A percentile compares a stretch with the other conserved stretches of the same genome.
Conservation (phyloP, 2,113 vertebrate genomes). For the Sarotherodon lohbergeri region DNA sequence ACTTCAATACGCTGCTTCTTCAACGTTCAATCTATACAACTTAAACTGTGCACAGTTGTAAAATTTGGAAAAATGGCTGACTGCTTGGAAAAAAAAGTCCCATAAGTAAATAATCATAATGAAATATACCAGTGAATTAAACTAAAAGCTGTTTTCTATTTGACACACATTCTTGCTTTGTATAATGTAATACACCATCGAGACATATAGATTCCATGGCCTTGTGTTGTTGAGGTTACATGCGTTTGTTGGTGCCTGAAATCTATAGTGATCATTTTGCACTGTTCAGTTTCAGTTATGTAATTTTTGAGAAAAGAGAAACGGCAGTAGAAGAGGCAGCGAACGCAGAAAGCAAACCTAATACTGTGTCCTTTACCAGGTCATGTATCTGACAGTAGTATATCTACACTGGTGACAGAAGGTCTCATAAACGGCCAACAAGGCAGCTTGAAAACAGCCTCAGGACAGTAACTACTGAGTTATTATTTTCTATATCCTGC, state of each 20-base stretch:
- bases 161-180: neutral
- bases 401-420: neutral
- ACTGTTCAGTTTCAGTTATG: neutral
- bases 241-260: neutral
- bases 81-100: neutral
- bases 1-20: slow-evolving; percentile 85
- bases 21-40: slow-evolving; percentile 86
- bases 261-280: neutral
- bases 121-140: neutral
- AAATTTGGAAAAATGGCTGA: slow-evolving; percentile 40
- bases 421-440: neutral
- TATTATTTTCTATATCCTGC: neutral
- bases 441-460: neutral
- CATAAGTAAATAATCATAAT: neutral
- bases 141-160: neutral
- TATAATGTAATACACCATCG: neutral
- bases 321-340: neutral
- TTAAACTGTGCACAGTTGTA: slow-evolving; percentile 55
- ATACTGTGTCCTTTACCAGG: slow-evolving; percentile 9
- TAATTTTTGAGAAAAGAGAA: neutral
- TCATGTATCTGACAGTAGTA: neutral
- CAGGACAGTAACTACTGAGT: neutral
- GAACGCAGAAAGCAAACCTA: neutral
- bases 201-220: neutral
- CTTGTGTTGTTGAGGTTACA: neutral